These are phyloP conservation scores for Lamprologus lemairii DNA, from an alignment of 2,113 vertebrate genomes.

Conservation along the genomic window DNA sequence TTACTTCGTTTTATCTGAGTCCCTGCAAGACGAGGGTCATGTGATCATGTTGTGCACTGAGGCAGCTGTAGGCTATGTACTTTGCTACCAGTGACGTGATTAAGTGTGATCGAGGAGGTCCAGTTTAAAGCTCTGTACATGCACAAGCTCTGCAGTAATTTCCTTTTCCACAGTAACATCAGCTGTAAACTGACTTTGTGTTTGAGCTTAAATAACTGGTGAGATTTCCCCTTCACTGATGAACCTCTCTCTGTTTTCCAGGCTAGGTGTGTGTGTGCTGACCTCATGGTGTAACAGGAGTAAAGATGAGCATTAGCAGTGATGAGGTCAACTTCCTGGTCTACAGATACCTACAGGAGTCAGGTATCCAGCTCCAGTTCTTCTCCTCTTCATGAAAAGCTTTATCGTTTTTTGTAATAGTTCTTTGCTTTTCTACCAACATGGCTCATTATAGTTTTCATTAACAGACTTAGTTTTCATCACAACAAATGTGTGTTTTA, in stretches of 20 bases:
- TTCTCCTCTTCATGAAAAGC: not conserved
- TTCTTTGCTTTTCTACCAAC: not conserved
- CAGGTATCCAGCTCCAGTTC: conserved; percentile 72
- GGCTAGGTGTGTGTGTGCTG: conserved; percentile 87
- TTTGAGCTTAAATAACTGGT: not conserved
- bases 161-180: not conserved
- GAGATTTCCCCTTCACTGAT: not conserved
- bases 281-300: conserved; percentile 99
- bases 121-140: not conserved
- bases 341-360: conserved; percentile 99
- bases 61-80: not conserved
- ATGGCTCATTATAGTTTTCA: not conserved
- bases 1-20: not conserved
- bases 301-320: conserved; percentile 99
- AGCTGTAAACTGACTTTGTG: not conserved
- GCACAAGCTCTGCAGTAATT: not conserved
- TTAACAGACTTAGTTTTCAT: not conserved
- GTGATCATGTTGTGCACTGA: not conserved
- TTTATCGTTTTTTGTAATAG: not conserved
- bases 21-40: not conserved
- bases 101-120: not conserved
- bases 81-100: not conserved
- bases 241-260: conserved; percentile 17
- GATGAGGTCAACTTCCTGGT: conserved; percentile 99
- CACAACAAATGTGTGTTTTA: not conserved